A percentile compares a stretch with the other conserved stretches of the same genome.
phyloP scores from a whole-genome alignment of 2,888 invertebrate genomes.

The Lepetodrilus schrolli region DNA sequence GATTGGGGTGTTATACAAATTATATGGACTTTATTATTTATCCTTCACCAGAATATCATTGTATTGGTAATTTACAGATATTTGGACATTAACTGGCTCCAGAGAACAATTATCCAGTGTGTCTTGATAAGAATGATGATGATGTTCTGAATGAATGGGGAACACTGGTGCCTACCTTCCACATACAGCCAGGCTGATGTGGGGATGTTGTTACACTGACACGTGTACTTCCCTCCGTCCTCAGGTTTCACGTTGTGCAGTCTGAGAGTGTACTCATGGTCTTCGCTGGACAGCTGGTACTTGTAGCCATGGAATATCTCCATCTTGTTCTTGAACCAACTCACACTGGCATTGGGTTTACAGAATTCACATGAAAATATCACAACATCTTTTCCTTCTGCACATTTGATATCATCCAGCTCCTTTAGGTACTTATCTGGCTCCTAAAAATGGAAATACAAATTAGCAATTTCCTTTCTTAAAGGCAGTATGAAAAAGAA shows the following conservation, averaged over 20 bases:
- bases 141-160: too few relatives aligned
- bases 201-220: slow-evolving; percentile 92
- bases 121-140: too few relatives aligned
- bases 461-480: too few relatives aligned
- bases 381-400: slow-evolving; percentile 97
- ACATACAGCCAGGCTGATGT: slow-evolving; percentile 94
- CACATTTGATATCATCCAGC: slow-evolving; percentile 94
- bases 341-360: slow-evolving; percentile 85
- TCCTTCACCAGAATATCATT: too few relatives aligned
- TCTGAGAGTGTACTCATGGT: slow-evolving; percentile 91
- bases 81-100: too few relatives aligned
- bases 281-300: slow-evolving; percentile 93
- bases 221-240: slow-evolving; percentile 96
- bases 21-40: too few relatives aligned
- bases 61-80: too few relatives aligned
- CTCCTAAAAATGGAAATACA: too few relatives aligned
- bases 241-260: slow-evolving; percentile 94
- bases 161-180: slow-evolving; percentile 82
- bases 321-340: slow-evolving; percentile 80
- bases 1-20: too few relatives aligned
- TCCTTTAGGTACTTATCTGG: slow-evolving; percentile 87
- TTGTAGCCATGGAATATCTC: slow-evolving; percentile 97
- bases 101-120: too few relatives aligned
- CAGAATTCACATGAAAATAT: slow-evolving; percentile 95
- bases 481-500: too few relatives aligned